Conservation (phyloP, 2,113 vertebrate genomes). For the Lamprotornis superbus region DNA sequence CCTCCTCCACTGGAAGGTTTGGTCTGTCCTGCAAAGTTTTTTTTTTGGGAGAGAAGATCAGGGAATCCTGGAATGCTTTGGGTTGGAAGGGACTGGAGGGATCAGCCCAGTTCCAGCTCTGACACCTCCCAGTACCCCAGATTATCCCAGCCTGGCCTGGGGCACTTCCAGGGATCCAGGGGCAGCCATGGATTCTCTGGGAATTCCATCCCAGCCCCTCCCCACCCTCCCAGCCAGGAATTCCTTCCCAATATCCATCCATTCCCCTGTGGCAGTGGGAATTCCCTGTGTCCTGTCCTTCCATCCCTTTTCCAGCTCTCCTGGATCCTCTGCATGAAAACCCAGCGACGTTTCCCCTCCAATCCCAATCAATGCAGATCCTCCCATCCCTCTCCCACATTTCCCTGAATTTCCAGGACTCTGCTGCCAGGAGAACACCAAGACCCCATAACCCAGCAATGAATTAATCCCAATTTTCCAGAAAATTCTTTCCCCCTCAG, state of each 20-base stretch:
- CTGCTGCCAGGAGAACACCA: fast-evolving
- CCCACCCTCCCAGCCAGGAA: neutral
- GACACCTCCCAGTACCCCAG: fast-evolving
- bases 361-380: neutral
- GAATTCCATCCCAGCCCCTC: neutral
- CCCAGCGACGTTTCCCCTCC: fast-evolving
- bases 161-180: neutral
- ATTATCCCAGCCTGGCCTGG: neutral
- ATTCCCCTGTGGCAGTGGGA: fast-evolving
- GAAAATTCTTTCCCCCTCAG: neutral
- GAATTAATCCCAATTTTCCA: neutral
- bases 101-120: neutral
- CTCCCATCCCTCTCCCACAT: neutral
- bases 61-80: neutral
- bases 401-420: neutral
- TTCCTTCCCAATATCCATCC: neutral
- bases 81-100: neutral
- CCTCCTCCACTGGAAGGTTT: fast-evolving
- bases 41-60: neutral
- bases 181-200: neutral
- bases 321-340: neutral
- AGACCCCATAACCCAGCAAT: neutral
- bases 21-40: fast-evolving
- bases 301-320: neutral
- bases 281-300: neutral